Conservation (phyloP, 30 jellyfish, hydroid and myxozoan genomes). For the Rhopilema esculentum region DNA sequence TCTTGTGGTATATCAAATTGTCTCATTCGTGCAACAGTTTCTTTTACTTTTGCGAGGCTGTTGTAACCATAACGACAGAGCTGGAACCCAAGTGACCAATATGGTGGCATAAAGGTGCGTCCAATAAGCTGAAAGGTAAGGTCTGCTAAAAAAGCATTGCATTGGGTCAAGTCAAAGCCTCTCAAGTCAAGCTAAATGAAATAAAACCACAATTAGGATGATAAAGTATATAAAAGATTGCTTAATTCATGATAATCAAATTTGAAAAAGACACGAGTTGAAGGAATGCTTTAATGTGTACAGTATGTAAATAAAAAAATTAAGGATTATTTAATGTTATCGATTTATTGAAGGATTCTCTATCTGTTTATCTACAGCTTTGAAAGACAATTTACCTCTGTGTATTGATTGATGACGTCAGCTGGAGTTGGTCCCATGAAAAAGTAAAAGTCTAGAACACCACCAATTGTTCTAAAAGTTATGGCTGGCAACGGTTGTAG, state of each 20-base stretch:
- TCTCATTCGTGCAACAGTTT: constrained; percentile 81
- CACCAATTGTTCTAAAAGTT: constrained; percentile 97
- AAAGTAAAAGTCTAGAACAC: constrained; percentile 90
- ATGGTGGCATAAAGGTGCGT: constrained; percentile 94
- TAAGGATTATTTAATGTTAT: too few relatives aligned
- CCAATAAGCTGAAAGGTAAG: constrained; percentile 83
- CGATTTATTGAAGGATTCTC: too few relatives aligned
- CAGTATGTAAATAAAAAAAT: too few relatives aligned
- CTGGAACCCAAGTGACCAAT: constrained; percentile 98
- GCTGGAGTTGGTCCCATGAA: constrained; percentile 97
- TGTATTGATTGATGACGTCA: constrained; percentile 84
- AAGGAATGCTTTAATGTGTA: too few relatives aligned
- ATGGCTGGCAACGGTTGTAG: constrained; percentile 92
- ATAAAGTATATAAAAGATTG: too few relatives aligned
- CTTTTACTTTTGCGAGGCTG: constrained; percentile 80
- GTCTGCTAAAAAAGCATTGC: background rate
- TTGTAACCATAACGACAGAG: constrained; percentile 98
- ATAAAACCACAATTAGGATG: too few relatives aligned
- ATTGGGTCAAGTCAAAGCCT: too few relatives aligned
- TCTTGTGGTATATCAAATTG: constrained; percentile 91
- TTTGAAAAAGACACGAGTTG: too few relatives aligned
- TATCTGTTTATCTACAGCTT: background rate
- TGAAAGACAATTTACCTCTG: constrained; percentile 62
- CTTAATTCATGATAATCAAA: too few relatives aligned
- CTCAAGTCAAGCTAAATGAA: too few relatives aligned